phyloP scores from a whole-genome alignment of 2,888 invertebrate genomes.

The Tryphoninae sp. region DNA sequence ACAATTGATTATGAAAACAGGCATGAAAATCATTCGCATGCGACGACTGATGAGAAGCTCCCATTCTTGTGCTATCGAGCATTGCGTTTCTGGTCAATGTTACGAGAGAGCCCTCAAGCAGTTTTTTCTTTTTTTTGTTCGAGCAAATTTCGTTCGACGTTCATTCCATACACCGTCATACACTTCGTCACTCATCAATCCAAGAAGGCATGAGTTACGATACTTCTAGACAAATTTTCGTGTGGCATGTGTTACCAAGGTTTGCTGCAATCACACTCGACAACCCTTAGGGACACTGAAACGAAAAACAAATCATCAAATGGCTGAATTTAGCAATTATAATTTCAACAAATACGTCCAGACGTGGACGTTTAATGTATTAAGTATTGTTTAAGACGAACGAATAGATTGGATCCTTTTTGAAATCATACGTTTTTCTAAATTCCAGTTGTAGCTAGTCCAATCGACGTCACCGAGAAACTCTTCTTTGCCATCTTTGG shows the following conservation, averaged over 20 bases:
- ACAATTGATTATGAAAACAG: constrained; percentile 26
- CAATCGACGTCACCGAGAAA: constrained; percentile 96
- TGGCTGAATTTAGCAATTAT: constrained; percentile 29
- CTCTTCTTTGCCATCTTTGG: constrained; percentile 99
- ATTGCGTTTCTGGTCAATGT: constrained; percentile 28
- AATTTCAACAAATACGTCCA: constrained; percentile 27
- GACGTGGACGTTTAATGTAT: constrained; percentile 32
- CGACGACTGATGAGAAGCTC: constrained; percentile 23
- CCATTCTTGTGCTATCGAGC: constrained; percentile 33
- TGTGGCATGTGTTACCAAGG: constrained; percentile 61
- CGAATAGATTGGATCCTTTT: background rate
- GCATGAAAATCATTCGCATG: constrained; percentile 36
- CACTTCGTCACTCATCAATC: constrained; percentile 18
- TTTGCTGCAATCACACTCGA: constrained; percentile 60
- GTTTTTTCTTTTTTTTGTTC: constrained; percentile 1
- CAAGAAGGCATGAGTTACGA: constrained; percentile 20
- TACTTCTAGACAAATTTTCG: constrained; percentile 15
- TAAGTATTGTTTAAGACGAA: constrained; percentile 18
- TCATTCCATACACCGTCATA: constrained; percentile 38
- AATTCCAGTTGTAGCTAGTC: constrained; percentile 93
- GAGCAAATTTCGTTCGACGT: constrained; percentile 7
- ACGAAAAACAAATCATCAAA: constrained; percentile 17
- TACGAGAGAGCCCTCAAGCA: constrained; percentile 35
- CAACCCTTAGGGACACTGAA: constrained; percentile 56
- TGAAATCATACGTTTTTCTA: constrained; percentile 1